These are phyloP conservation scores for Karalla daura DNA, from an alignment of 2,797 vertebrate species.

Conservation along the genomic window DNA sequence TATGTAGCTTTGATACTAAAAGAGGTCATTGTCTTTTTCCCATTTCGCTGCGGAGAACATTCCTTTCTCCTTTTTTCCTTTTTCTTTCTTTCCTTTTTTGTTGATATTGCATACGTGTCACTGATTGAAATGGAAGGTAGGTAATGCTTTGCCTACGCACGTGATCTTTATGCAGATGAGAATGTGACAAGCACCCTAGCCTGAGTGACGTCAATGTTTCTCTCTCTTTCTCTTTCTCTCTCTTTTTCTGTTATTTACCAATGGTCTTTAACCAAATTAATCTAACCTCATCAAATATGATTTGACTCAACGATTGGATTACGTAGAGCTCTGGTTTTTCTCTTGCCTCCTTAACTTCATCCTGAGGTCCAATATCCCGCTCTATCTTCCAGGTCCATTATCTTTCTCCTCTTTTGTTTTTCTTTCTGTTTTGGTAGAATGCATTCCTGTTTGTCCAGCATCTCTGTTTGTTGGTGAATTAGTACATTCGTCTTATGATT, in stretches of 20 bases:
- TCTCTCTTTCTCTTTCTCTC: slow-evolving; percentile 74
- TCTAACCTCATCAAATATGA: slow-evolving; percentile 78
- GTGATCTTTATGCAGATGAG: slow-evolving; percentile 98
- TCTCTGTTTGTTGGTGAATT: slow-evolving; percentile 85
- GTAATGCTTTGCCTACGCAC: slow-evolving; percentile 96
- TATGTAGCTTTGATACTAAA: slow-evolving; percentile 93
- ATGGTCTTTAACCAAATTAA: slow-evolving; percentile 78
- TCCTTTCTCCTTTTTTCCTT: slow-evolving; percentile 91
- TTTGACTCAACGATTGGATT: slow-evolving; percentile 78
- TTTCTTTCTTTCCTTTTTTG: slow-evolving; percentile 81
- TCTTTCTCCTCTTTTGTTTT: slow-evolving; percentile 70
- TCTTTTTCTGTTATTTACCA: slow-evolving; percentile 75
- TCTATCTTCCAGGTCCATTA: slow-evolving; percentile 83
- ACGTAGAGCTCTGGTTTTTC: slow-evolving; percentile 83
- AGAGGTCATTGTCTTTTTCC: slow-evolving; percentile 96
- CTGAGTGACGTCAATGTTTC: slow-evolving; percentile 95
- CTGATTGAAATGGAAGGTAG: slow-evolving; percentile 98
- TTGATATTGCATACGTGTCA: slow-evolving; percentile 97
- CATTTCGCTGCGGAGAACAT: slow-evolving; percentile 97
- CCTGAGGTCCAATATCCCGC: slow-evolving; percentile 81
- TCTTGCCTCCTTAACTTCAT: slow-evolving; percentile 86
- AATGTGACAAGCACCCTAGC: slow-evolving; percentile 98
- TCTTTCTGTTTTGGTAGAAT: slow-evolving; percentile 86
- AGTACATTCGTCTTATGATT: slow-evolving; percentile 79
- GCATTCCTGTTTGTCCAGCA: slow-evolving; percentile 94